Conservation (phyloP, 2,113 vertebrate species). For the Marcusenius ussheri region DNA sequence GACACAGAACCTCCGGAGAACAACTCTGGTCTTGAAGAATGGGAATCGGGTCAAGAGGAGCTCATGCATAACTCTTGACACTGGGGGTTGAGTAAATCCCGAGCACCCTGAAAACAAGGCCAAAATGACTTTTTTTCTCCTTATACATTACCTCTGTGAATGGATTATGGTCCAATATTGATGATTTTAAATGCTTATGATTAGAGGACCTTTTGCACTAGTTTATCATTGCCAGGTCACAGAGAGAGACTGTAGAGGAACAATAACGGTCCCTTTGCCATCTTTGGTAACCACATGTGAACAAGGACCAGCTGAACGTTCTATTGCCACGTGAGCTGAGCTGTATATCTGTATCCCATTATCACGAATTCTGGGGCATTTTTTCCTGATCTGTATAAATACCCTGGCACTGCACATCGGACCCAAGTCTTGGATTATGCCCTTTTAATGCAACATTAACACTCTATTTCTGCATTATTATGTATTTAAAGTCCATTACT, state of each 20-base stretch:
- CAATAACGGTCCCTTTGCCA: background rate
- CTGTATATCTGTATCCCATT: background rate
- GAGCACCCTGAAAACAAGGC: background rate
- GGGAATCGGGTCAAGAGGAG: constrained; percentile 61
- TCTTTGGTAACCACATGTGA: background rate
- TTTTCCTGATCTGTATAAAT: background rate
- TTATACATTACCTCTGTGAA: background rate
- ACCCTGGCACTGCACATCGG: background rate
- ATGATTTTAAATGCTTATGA: background rate
- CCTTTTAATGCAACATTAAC: background rate
- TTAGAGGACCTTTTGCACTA: background rate
- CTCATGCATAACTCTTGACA: constrained; percentile 49
- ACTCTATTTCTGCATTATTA: background rate
- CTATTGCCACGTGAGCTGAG: background rate
- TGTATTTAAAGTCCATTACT: background rate
- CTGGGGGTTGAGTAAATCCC: background rate
- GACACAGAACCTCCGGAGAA: constrained; percentile 47
- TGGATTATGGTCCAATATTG: background rate
- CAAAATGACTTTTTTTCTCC: background rate
- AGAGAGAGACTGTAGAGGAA: background rate
- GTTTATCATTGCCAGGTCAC: background rate
- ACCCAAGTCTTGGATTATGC: background rate
- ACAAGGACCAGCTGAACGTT: background rate
- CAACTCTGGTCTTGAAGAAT: constrained; percentile 51
- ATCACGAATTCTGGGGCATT: background rate